These are phyloP conservation scores for Mamestra brassicae DNA, from an alignment of 2,888 invertebrate genomes.

Conservation along the genomic window DNA sequence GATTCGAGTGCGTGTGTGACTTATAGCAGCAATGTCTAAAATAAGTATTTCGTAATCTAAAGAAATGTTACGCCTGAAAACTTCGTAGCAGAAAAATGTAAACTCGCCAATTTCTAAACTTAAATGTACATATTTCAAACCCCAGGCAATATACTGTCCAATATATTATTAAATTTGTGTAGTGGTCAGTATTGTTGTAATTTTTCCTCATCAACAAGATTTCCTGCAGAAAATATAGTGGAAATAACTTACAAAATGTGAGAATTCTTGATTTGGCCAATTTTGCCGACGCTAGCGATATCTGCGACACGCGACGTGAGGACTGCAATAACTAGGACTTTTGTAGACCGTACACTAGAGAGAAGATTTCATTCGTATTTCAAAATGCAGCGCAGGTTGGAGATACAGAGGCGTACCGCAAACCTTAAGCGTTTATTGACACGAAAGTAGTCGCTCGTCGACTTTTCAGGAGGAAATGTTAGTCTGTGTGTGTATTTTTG, in stretches of 20 bases:
- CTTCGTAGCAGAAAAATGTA: not conserved
- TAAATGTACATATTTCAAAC: not conserved
- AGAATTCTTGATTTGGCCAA: conserved; percentile 62
- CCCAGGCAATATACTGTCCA: conserved; percentile 3
- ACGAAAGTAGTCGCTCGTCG: conserved; percentile 5
- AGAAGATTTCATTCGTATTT: conserved; percentile 28
- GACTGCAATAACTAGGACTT: conserved; percentile 47
- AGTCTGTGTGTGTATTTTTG: not conserved
- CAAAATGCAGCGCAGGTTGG: conserved; percentile 13
- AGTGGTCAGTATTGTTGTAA: conserved; percentile 20
- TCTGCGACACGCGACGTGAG: conserved; percentile 25
- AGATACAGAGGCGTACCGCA: not conserved
- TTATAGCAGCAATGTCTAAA: not conserved
- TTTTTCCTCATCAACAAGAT: conserved; percentile 28
- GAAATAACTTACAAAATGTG: conserved; percentile 39
- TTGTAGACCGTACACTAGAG: conserved; percentile 35
- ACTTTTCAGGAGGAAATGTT: not conserved
- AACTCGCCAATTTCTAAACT: not conserved
- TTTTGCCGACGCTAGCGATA: conserved; percentile 43
- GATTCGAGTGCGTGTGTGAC: not conserved
- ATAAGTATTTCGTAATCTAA: not conserved
- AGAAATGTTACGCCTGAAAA: not conserved
- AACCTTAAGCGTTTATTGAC: conserved; percentile 14
- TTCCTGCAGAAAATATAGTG: conserved; percentile 34
- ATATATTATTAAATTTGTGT: conserved; percentile 9